Conservation (phyloP, 2,797 vertebrate genomes). For the Catharus ustulatus region DNA sequence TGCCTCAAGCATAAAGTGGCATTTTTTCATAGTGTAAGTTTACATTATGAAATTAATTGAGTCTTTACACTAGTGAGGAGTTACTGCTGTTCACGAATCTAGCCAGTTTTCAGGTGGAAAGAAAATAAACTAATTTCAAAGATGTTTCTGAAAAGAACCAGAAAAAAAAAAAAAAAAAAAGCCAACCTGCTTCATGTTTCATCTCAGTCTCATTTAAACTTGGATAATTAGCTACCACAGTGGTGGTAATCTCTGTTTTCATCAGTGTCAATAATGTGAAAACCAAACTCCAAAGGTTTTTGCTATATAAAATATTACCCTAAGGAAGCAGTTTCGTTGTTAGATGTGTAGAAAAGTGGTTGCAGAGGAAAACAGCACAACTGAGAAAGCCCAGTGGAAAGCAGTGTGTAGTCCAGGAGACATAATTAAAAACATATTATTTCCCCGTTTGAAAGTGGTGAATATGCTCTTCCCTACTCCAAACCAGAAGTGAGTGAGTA, state of each 20-base stretch:
- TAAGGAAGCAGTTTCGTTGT: neutral
- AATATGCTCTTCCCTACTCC: neutral
- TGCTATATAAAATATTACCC: neutral
- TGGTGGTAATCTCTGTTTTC: neutral
- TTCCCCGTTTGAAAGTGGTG: neutral
- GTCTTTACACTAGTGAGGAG: neutral
- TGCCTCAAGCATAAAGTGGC: neutral
- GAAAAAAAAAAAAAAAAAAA: neutral
- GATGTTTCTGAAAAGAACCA: neutral
- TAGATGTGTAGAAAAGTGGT: neutral
- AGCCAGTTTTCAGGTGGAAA: neutral
- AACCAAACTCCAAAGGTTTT: neutral
- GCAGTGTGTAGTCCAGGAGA: neutral
- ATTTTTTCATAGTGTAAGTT: neutral
- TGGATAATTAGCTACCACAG: neutral
- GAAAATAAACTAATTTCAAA: neutral
- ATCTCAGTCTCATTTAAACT: neutral
- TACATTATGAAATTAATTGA: neutral
- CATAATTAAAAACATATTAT: neutral
- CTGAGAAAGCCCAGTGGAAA: neutral
- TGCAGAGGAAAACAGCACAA: neutral
- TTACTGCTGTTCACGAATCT: neutral
- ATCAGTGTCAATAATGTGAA: neutral
- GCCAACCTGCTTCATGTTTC: neutral
- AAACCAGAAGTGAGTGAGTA: neutral